These are phyloP conservation scores for Phyllostomus discolor DNA, from an alignment of 2,113 vertebrate species.

Conservation along the genomic window DNA sequence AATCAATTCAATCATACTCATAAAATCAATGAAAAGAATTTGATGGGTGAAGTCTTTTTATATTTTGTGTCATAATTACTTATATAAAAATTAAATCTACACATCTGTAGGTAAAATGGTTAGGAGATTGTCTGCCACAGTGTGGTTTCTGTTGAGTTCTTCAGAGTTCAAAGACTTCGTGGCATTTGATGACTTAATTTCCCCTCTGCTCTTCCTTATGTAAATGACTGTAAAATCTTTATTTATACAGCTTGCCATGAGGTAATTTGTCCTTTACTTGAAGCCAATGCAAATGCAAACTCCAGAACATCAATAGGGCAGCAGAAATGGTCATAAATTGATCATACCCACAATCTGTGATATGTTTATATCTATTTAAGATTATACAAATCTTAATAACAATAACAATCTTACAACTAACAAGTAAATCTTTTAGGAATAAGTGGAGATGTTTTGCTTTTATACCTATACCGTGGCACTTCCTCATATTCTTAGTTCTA, in stretches of 20 bases:
- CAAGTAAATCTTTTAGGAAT: background rate
- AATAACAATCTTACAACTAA: background rate
- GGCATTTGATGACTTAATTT: slow-evolving; percentile 64
- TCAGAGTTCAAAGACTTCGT: slow-evolving; percentile 21
- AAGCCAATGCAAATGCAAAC: slow-evolving; percentile 45
- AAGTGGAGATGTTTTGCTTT: background rate
- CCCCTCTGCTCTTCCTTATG: slow-evolving; percentile 45
- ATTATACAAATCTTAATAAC: too few species aligned
- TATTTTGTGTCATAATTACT: background rate
- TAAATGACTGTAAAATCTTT: slow-evolving; percentile 60
- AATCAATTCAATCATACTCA: background rate
- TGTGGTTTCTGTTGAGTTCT: background rate
- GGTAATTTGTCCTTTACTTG: slow-evolving; percentile 60
- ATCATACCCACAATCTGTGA: background rate
- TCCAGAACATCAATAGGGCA: background rate
- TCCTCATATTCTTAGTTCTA: background rate
- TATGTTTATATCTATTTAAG: background rate
- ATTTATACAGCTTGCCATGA: slow-evolving; percentile 72
- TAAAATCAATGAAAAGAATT: slow-evolving; percentile 18
- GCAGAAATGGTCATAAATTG: slow-evolving; percentile 3
- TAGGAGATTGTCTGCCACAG: background rate
- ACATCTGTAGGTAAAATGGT: background rate
- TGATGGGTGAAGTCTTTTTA: background rate
- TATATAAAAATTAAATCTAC: background rate
- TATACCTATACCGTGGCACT: background rate